Evolutionary conservation across 2,797 vertebrate species (phyloP), one percentile per base, ranked within the genome.

Genomic region (Cyclopterus lumpus): DNA sequence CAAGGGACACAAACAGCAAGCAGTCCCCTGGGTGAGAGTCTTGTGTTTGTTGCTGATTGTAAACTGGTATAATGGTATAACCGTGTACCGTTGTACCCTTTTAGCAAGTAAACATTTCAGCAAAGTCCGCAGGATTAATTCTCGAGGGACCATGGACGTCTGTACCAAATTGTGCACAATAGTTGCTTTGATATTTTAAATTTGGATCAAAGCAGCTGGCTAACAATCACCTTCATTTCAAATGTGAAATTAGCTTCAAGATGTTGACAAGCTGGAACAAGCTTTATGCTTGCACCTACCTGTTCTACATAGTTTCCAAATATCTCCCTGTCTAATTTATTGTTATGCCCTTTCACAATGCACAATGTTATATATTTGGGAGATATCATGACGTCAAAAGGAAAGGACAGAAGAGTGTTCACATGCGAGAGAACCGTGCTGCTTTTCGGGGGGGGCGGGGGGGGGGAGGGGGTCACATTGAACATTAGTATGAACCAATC

Each of bases 401-500:
- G 6, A 34, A 53, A 65, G 24, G 10, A 64, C 4, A 46, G 38
- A 66, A 67, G 49, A 63, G 38, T 8, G 26, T 8, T 65, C 48
- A 36, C 48, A 67, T 63, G 67, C 20, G 6, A 4, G 34, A 46
- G 6, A 3, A 8, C 11, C 10, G 6, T 15, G 36, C 7, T 67
- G 71, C 58, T 49, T 55, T 26, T 55, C 26, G 10, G 10, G 36
- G 36, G 9, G 10, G 28, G 1, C 5, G n/a, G n/a, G n/a, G n/a
- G 7, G 20, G 26, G 3, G 38, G 57, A 26, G 22, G 30, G 58
- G 2, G 38, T 66, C 54, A 62, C 58, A 9, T 3, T 67, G 24
- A 46, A 44, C 60, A 61, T 77, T 74, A 68, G 51, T 79, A 76
- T 26, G 20, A 49, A 32, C 49, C 59, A 61, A 68, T 84, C 74